Percentiles rank a stretch among this genome's conserved stretches.
These are phyloP conservation scores for Columbina picui DNA, from an alignment of 2,113 vertebrate genomes.

Conservation along the genomic window DNA sequence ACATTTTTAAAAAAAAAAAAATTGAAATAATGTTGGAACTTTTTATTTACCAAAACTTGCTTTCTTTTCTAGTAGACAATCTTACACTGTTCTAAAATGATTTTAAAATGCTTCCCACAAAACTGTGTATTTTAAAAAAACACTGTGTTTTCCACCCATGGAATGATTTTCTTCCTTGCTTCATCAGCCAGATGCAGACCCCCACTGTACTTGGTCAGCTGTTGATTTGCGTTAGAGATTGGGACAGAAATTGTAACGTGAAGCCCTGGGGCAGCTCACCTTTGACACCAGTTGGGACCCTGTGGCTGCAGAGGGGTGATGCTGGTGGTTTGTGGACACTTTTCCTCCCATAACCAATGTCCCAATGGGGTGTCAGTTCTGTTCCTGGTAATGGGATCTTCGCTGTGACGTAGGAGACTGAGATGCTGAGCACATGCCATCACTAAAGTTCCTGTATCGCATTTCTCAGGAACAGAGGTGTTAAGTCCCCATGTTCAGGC, in stretches of 20 bases:
- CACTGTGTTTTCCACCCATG: neutral
- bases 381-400: neutral
- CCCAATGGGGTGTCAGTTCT: fast-evolving
- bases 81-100: neutral
- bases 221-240: fast-evolving
- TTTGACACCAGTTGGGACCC: neutral
- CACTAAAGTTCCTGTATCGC: neutral
- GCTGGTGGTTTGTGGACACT: neutral
- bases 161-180: neutral
- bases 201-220: neutral
- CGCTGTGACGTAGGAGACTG: neutral
- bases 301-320: fast-evolving
- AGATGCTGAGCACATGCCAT: neutral
- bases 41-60: neutral
- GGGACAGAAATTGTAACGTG: neutral
- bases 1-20: neutral
- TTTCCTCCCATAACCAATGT: neutral
- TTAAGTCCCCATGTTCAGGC: neutral
- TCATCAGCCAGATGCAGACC: fast-evolving
- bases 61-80: neutral
- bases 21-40: neutral
- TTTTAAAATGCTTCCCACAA: neutral
- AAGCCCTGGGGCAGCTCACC: neutral
- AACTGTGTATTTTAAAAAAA: fast-evolving
- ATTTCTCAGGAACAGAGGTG: neutral